A percentile compares a stretch with the other conserved stretches of the same genome.
phyloP scores from a whole-genome alignment of 2,797 vertebrate genomes.

The Gallinago nigripennis region DNA sequence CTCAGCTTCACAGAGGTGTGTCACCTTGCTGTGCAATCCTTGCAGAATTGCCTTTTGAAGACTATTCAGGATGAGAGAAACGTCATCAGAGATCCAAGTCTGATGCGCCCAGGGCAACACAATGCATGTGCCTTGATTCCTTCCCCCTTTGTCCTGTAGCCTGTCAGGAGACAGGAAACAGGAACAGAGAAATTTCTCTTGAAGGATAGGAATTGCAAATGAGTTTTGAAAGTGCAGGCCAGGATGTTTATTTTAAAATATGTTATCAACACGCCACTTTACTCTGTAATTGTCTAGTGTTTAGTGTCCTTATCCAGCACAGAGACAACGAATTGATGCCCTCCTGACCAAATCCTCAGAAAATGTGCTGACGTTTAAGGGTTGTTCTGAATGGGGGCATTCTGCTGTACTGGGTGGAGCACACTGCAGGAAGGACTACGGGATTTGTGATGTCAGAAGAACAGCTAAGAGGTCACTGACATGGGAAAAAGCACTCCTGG shows the following conservation, averaged over 20 bases:
- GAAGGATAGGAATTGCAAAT: neutral
- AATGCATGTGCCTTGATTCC: neutral
- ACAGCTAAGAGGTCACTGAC: neutral
- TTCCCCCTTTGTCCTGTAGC: neutral
- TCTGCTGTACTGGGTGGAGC: neutral
- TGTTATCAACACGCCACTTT: neutral
- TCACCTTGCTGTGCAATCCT: neutral
- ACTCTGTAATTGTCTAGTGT: neutral
- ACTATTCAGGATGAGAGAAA: neutral
- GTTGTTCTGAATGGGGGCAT: neutral
- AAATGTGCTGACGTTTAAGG: neutral
- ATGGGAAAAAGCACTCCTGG: neutral
- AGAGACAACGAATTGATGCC: neutral
- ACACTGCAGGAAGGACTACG: neutral
- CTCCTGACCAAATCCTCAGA: neutral
- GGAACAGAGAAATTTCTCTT: neutral
- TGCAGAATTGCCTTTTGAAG: neutral
- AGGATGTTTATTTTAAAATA: conserved; percentile 38
- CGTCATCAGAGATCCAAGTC: neutral
- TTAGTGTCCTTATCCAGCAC: neutral
- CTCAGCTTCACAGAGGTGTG: too few relatives aligned
- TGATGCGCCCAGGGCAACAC: neutral
- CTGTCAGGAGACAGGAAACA: neutral
- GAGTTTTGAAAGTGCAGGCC: neutral
- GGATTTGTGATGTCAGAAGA: neutral